These are phyloP conservation scores for Camponotus pennsylvanicus DNA, from an alignment of 1,140 invertebrate species.

Conservation along the genomic window DNA sequence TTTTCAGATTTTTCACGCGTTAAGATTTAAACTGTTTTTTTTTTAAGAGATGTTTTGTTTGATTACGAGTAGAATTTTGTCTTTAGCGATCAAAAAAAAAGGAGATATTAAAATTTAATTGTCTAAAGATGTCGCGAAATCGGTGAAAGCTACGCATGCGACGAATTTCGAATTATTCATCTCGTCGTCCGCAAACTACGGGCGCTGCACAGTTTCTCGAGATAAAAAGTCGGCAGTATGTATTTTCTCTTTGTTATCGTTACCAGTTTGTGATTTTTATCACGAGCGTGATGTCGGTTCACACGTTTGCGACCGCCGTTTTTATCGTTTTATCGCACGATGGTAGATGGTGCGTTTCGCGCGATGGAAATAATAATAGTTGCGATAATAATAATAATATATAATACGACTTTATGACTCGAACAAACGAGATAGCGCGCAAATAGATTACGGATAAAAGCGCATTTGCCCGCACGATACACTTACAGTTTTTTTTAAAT, in stretches of 20 bases:
- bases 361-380: constrained; percentile 57
- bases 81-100: neutral
- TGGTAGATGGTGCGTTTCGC: constrained; percentile 27
- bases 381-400: constrained; percentile 62
- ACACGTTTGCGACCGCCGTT: constrained; percentile 21
- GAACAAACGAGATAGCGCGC: constrained; percentile 25
- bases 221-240: constrained; percentile 41
- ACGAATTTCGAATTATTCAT: neutral
- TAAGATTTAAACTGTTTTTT: neutral
- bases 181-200: constrained; percentile 1
- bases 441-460: constrained; percentile 41
- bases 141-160: neutral
- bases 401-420: constrained; percentile 49
- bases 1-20: neutral
- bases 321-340: constrained; percentile 48
- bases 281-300: constrained; percentile 23
- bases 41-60: neutral
- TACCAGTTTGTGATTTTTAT: constrained; percentile 50
- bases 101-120: neutral
- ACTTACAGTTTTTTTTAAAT: constrained; percentile 19
- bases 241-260: constrained; percentile 41
- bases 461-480: neutral
- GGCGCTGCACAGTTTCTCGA: constrained; percentile 9
- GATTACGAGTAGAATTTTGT: no score
- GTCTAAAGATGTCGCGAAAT: neutral